Evolutionary conservation across 2,888 invertebrate species (phyloP).

Genomic region (Unio pictorum): DNA sequence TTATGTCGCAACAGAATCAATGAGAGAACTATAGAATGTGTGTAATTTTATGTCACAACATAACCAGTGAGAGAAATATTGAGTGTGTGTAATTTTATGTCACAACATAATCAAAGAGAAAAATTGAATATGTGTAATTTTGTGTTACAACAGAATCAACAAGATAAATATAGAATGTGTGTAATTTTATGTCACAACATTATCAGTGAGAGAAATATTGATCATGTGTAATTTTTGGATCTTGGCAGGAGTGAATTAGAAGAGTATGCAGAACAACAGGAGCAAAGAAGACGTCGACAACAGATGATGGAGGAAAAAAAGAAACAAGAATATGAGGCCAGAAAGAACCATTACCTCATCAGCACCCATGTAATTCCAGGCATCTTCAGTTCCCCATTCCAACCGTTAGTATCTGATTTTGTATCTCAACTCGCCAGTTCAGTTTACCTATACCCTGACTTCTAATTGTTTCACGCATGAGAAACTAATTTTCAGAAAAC

Average conservation of each 20-base stretch:
- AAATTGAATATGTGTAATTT: background rate
- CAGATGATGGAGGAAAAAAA: constrained; percentile 50
- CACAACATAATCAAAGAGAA: background rate
- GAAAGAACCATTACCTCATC: constrained; percentile 66
- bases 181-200: background rate
- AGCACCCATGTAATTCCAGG: constrained; percentile 70
- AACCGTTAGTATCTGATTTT: constrained; percentile 49
- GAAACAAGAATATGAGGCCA: constrained; percentile 51
- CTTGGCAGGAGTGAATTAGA: constrained; percentile 57
- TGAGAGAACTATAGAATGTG: no score
- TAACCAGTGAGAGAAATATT: no score
- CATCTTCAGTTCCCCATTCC: constrained; percentile 69
- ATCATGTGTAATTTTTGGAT: background rate
- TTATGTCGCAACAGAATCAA: no score
- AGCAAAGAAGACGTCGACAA: constrained; percentile 45
- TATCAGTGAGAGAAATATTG: background rate
- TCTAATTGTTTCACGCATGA: background rate
- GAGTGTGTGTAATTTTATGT: background rate
- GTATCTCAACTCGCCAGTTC: background rate
- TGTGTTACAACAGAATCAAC: no score
- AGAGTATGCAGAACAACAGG: constrained; percentile 66
- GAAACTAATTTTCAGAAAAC: no score
- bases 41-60: background rate
- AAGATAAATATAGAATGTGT: no score
- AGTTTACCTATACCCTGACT: background rate